These are phyloP conservation scores for Hydriomena furcata DNA, from an alignment of 2,888 invertebrate genomes.

Conservation along the genomic window DNA sequence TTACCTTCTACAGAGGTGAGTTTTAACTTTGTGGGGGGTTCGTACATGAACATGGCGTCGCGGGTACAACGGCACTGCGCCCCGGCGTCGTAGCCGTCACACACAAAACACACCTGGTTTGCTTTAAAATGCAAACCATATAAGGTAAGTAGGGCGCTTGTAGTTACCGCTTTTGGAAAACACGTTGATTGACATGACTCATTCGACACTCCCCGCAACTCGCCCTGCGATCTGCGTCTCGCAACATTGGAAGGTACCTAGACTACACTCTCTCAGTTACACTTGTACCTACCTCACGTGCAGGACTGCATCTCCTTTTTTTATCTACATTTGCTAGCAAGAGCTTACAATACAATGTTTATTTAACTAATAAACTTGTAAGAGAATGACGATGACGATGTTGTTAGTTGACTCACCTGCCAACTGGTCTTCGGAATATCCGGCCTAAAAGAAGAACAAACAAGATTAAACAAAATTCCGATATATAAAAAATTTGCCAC, in stretches of 20 bases:
- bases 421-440: conserved; percentile 95
- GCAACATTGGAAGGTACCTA: too few relatives aligned
- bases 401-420: conserved; percentile 88
- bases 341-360: too few relatives aligned
- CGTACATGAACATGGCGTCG: conserved; percentile 88
- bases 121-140: conserved; percentile 84
- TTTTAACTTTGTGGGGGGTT: conserved; percentile 87
- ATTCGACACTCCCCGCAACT: conserved; percentile 35
- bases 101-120: conserved; percentile 52
- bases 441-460: conserved; percentile 86
- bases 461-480: background rate
- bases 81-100: conserved; percentile 33
- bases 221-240: conserved; percentile 13
- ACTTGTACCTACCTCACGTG: conserved; percentile 17
- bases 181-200: conserved; percentile 79
- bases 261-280: conserved; percentile 22
- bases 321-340: too few relatives aligned
- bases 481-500: background rate
- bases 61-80: conserved; percentile 47
- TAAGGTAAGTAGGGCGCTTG: conserved; percentile 84
- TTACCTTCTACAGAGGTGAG: conserved; percentile 91
- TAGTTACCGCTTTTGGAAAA: conserved; percentile 72
- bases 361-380: too few relatives aligned
- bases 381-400: too few relatives aligned
- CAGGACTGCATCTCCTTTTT: too few relatives aligned